Percentiles rank a stretch among this genome's conserved stretches.
phyloP scores from a whole-genome alignment of 2,888 invertebrate species.

The Tetramorium bicarinatum region DNA sequence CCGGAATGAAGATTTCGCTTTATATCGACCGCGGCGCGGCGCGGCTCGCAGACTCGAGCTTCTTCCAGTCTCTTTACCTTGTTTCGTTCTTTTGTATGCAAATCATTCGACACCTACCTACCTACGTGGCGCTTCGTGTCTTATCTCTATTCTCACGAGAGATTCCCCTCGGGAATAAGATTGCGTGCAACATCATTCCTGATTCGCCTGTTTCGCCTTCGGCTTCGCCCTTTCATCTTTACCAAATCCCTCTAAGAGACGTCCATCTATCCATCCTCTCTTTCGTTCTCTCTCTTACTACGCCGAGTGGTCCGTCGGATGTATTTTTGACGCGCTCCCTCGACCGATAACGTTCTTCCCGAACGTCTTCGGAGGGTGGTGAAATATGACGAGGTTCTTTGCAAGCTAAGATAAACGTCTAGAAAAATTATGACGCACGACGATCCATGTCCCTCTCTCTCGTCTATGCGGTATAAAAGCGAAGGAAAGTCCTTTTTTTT shows the following conservation, averaged over 20 bases:
- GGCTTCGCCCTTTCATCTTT: constrained; percentile 38
- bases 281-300: not conserved
- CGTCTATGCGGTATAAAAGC: not conserved
- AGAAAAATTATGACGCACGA: constrained; percentile 51
- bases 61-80: constrained; percentile 46
- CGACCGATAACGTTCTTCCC: constrained; percentile 62
- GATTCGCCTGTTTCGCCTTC: constrained; percentile 50
- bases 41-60: constrained; percentile 27
- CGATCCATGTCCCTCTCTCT: constrained; percentile 4
- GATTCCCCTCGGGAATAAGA: constrained; percentile 72
- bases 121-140: constrained; percentile 77
- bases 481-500: not conserved
- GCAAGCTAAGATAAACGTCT: constrained; percentile 45
- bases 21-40: constrained; percentile 36
- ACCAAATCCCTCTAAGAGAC: constrained; percentile 43
- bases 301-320: constrained; percentile 59
- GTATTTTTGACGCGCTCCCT: constrained; percentile 73
- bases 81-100: constrained; percentile 77
- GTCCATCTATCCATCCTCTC: constrained; percentile 60
- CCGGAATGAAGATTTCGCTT: constrained; percentile 58
- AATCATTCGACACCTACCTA: constrained; percentile 78
- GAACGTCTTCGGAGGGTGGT: constrained; percentile 54
- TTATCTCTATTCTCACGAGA: constrained; percentile 77
- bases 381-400: constrained; percentile 40
- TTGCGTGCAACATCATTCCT: constrained; percentile 73